Conservation (phyloP, 2,888 invertebrate species). For the Caradrina clavipalpis region DNA sequence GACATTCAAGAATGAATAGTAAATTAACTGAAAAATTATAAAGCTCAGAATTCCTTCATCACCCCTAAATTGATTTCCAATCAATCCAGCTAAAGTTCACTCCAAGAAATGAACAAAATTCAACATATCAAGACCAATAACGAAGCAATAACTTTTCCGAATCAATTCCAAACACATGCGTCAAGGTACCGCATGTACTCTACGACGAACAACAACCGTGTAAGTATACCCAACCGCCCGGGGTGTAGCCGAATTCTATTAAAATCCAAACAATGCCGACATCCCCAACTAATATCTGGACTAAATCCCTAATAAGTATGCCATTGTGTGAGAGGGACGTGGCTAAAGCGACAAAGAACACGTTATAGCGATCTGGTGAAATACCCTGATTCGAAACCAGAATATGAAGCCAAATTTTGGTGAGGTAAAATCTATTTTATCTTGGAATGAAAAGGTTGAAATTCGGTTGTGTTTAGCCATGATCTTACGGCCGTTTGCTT, state of each 20-base stretch:
- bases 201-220: slow-evolving; percentile 68
- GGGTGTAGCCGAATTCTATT: slow-evolving; percentile 89
- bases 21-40: neutral
- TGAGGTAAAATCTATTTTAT: slow-evolving; percentile 57
- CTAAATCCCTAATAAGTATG: slow-evolving; percentile 91
- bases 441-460: slow-evolving; percentile 25
- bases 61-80: slow-evolving; percentile 23
- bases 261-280: slow-evolving; percentile 90
- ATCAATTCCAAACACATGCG: slow-evolving; percentile 79
- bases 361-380: slow-evolving; percentile 88
- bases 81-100: slow-evolving; percentile 17
- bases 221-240: slow-evolving; percentile 84
- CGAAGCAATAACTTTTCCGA: slow-evolving; percentile 64
- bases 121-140: slow-evolving; percentile 63
- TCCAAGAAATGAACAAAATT: slow-evolving; percentile 59
- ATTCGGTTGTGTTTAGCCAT: slow-evolving; percentile 55
- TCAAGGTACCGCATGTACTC: slow-evolving; percentile 70
- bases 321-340: slow-evolving; percentile 91
- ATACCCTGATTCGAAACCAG: slow-evolving; percentile 39
- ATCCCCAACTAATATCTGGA: slow-evolving; percentile 91
- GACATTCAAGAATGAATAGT: neutral
- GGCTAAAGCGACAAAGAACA: slow-evolving; percentile 89
- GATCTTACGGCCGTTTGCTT: slow-evolving; percentile 68
- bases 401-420: slow-evolving; percentile 20
- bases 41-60: neutral